Base-by-base conservation (phyloP, 2,113 vertebrate species). In the Xiphophorus maculatus region DNA sequence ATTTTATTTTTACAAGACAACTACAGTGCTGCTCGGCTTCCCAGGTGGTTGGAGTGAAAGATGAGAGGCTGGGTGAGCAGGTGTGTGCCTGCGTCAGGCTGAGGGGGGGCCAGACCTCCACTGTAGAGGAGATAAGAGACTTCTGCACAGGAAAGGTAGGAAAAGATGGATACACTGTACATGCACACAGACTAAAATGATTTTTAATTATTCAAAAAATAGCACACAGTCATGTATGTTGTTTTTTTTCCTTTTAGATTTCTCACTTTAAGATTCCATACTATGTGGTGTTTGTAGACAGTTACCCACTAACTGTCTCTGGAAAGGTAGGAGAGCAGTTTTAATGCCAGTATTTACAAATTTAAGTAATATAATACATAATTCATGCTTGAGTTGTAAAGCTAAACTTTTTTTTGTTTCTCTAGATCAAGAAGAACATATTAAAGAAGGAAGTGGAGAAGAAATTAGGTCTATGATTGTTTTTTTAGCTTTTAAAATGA, bases 21-120 rank as follows among this genome's bases (percentile, higher is more conserved):
- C 51, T 54, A 54, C 5, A 13, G 14, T 37, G 2, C 25, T 69
- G 76, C 9, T 66, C 11, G 76, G 60, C 67, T 33, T 74, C 14
- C 22, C 87, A 98, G 98, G 97, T 99, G 87, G 91, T 99, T 29
- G 98, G 98, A 6, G 96, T 99, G 84, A 97, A 96, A 92, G 96
- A 99, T 68, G 37, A 74, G 0, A 87, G 95, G 75, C 90, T 99
- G 94, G 98, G 97, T 6, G 98, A 99, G 84, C 96, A 98, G 87
- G 88, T 98, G 73, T 99, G 98, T 66, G 97, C 98, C 71, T 97
- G 96, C 83, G 95, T 98, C 89, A 94, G 87, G 62, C 76, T 97
- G 76, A 94, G 87, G 76, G 71, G 81, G 28, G 96, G 95, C 42
- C 92, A 95, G 80, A 79, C 90, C 22, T 94, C 92, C 73, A 95